These are phyloP conservation scores for Drosophila kanekoi DNA, from an alignment of 2,888 invertebrate species.

Conservation along the genomic window DNA sequence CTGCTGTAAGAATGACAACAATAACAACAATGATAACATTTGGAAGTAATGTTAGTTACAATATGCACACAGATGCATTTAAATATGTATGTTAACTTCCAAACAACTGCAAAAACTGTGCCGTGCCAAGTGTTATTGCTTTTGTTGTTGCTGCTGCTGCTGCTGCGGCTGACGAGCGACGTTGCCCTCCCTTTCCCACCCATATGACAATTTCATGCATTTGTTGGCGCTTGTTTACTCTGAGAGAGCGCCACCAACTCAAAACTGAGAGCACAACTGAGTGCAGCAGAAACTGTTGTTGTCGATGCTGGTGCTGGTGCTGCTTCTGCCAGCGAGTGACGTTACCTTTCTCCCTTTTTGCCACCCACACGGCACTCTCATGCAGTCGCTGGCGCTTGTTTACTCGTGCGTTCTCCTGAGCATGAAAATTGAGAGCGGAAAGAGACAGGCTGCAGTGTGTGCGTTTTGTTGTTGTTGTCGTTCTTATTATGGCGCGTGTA, in stretches of 20 bases:
- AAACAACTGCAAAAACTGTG: constrained; percentile 62
- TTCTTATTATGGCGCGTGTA: constrained; percentile 34
- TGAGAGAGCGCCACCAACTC: constrained; percentile 19
- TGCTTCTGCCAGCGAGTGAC: constrained; percentile 18
- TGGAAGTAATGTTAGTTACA: constrained; percentile 28
- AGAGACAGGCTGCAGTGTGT: constrained; percentile 29
- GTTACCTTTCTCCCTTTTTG: constrained; percentile 32
- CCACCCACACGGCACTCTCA: constrained; percentile 30
- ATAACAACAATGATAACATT: constrained; percentile 26
- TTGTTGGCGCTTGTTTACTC: constrained; percentile 73
- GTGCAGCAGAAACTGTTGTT: constrained; percentile 24
- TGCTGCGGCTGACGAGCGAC: constrained; percentile 50
- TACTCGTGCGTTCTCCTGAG: constrained; percentile 26
- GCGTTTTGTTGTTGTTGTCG: constrained; percentile 33
- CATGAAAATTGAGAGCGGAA: constrained; percentile 9
- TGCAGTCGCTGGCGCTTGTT: constrained; percentile 47
- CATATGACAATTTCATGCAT: constrained; percentile 59
- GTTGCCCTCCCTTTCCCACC: constrained; percentile 49
- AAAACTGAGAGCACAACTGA: constrained; percentile 26
- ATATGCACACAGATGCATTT: constrained; percentile 10
- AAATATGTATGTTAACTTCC: constrained; percentile 33
- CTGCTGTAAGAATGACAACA: constrained; percentile 18
- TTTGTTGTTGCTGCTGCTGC: constrained; percentile 38
- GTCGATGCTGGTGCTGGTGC: constrained; percentile 14
- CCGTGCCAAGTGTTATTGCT: constrained; percentile 58